Percentiles rank a stretch among this genome's conserved stretches.
Evolutionary conservation across 2,113 vertebrate species (phyloP).

Genomic region (Chascanopsetta lugubris): DNA sequence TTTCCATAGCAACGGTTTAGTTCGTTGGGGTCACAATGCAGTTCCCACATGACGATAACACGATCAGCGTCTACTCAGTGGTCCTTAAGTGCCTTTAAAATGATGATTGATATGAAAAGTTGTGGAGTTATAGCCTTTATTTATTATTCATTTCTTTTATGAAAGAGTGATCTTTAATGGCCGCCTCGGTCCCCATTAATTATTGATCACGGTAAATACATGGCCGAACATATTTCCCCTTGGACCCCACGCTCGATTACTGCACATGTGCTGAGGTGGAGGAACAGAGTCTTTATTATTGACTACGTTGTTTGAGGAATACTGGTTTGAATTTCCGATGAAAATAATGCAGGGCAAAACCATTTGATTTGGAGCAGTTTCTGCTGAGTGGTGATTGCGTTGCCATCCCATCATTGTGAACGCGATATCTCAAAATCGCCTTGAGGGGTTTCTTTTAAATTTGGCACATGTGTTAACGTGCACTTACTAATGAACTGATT

Average conservation of each 20-base stretch:
- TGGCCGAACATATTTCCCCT: conserved; percentile 46
- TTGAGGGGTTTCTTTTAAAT: too few species aligned
- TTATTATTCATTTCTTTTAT: background rate
- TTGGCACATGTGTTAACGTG: too few species aligned
- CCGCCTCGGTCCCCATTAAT: conserved; percentile 40
- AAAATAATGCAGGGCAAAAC: too few species aligned
- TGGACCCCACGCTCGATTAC: conserved; percentile 38
- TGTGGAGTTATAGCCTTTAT: conserved; percentile 2
- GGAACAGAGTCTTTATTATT: conserved; percentile 36
- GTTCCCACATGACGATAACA: conserved; percentile 23
- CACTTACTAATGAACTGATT: too few species aligned
- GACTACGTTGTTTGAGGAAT: conserved; percentile 6
- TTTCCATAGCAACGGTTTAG: conserved; percentile 52
- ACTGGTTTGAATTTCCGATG: too few species aligned
- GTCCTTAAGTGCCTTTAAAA: conserved; percentile 12
- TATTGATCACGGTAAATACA: conserved; percentile 60
- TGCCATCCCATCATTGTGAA: background rate
- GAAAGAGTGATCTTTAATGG: conserved; percentile 9
- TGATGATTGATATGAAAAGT: background rate
- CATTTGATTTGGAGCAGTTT: too few species aligned
- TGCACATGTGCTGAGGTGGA: conserved; percentile 41
- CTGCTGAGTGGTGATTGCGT: background rate
- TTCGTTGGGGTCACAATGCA: conserved; percentile 32
- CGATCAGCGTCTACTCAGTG: conserved; percentile 14
- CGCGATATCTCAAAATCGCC: too few species aligned